phyloP scores from a whole-genome alignment of 2,797 vertebrate genomes.

The Echiichthys vipera region DNA sequence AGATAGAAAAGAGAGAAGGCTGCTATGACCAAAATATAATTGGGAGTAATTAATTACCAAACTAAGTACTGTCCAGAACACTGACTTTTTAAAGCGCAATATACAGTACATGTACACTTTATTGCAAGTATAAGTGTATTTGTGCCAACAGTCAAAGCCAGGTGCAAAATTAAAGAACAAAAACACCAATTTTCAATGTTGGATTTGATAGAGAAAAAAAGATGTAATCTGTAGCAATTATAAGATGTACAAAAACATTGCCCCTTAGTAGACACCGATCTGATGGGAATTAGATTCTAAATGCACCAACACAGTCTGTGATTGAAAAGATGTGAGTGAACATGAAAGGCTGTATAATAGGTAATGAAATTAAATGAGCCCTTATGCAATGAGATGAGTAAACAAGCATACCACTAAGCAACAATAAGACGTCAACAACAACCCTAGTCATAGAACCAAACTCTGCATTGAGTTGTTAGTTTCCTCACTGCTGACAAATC shows the following conservation, averaged over 20 bases:
- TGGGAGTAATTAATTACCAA: neutral
- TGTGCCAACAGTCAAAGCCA: neutral
- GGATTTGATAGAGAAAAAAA: constrained; percentile 1
- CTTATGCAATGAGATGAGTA: constrained; percentile 29
- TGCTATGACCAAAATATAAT: neutral
- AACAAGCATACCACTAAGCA: constrained; percentile 27
- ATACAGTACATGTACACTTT: neutral
- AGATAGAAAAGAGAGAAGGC: neutral
- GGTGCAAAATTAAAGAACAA: neutral
- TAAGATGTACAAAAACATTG: neutral
- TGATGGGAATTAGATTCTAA: constrained; percentile 34
- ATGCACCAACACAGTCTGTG: neutral
- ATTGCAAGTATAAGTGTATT: neutral
- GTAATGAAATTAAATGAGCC: constrained; percentile 47
- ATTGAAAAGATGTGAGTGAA: constrained; percentile 33
- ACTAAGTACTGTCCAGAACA: neutral
- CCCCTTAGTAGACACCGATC: constrained; percentile 13
- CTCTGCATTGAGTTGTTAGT: neutral
- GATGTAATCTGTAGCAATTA: constrained; percentile 11
- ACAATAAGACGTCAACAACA: constrained; percentile 40
- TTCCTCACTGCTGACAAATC: neutral
- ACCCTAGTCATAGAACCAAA: constrained; percentile 3
- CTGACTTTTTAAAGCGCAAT: neutral
- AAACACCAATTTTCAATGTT: constrained; percentile 19
- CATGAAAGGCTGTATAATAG: constrained; percentile 39